phyloP scores from a whole-genome alignment of 2,797 vertebrate genomes.

The Nannoperca australis region DNA sequence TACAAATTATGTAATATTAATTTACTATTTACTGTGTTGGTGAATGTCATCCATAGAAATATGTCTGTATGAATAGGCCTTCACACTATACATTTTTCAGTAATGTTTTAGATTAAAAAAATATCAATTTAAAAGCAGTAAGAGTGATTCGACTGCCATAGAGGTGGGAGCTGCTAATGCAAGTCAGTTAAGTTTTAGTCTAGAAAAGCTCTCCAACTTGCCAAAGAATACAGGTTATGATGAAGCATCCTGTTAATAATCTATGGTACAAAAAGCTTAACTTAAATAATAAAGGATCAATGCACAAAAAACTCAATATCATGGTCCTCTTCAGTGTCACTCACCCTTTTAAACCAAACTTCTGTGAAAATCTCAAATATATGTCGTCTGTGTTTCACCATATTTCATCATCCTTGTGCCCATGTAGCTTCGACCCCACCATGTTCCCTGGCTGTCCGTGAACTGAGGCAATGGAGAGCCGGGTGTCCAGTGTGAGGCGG shows the following conservation, averaged over 20 bases:
- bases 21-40: too few species aligned
- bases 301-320: neutral
- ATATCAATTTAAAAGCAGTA: neutral
- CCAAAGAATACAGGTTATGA: neutral
- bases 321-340: neutral
- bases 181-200: neutral
- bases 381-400: neutral
- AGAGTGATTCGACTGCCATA: neutral
- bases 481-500: conserved; percentile 82
- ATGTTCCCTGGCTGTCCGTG: conserved; percentile 20
- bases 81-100: neutral
- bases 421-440: neutral
- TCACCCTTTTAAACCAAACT: conserved; percentile 13
- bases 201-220: neutral
- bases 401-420: neutral
- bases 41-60: neutral
- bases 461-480: conserved; percentile 81
- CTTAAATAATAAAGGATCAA: neutral
- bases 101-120: neutral
- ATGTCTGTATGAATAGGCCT: neutral
- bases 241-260: conserved; percentile 1
- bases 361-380: neutral
- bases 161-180: neutral
- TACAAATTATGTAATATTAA: neutral
- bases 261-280: neutral